phyloP scores from a whole-genome alignment of 2,113 vertebrate genomes.

The Ophiodon elongatus region DNA sequence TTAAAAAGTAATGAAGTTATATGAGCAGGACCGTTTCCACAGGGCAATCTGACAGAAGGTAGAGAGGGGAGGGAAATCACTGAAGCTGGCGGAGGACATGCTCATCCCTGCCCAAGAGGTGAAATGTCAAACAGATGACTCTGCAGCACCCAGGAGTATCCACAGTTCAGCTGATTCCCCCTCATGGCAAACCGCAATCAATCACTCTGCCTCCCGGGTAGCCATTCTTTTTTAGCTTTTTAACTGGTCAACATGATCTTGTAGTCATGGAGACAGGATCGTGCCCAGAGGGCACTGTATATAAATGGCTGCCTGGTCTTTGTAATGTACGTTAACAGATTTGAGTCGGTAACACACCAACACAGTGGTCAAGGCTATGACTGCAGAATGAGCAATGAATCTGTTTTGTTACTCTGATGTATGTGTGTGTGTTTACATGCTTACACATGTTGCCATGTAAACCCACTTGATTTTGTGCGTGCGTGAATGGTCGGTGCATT shows the following conservation, averaged over 20 bases:
- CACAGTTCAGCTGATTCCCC: constrained; percentile 42
- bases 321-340: constrained; percentile 58
- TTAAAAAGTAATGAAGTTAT: constrained; percentile 88
- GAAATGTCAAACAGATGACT: constrained; percentile 72
- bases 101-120: constrained; percentile 62
- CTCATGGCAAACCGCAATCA: constrained; percentile 56
- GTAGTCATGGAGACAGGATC: constrained; percentile 73
- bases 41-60: constrained; percentile 71
- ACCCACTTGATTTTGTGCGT: constrained; percentile 50
- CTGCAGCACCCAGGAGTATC: constrained; percentile 38
- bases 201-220: constrained; percentile 58
- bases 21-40: constrained; percentile 79
- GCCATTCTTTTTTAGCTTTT: constrained; percentile 65
- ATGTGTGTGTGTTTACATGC: constrained; percentile 6
- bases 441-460: constrained; percentile 46
- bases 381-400: constrained; percentile 8
- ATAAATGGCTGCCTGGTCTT: constrained; percentile 55
- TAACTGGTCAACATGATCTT: constrained; percentile 64
- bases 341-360: constrained; percentile 12
- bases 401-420: constrained; percentile 11
- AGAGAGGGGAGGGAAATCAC: constrained; percentile 20
- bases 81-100: constrained; percentile 13
- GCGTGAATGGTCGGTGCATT: constrained; percentile 46
- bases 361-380: constrained; percentile 6
- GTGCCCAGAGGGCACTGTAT: constrained; percentile 45